Base-by-base conservation (phyloP, 2,888 invertebrate genomes). In the Spilosoma lubricipeda region DNA sequence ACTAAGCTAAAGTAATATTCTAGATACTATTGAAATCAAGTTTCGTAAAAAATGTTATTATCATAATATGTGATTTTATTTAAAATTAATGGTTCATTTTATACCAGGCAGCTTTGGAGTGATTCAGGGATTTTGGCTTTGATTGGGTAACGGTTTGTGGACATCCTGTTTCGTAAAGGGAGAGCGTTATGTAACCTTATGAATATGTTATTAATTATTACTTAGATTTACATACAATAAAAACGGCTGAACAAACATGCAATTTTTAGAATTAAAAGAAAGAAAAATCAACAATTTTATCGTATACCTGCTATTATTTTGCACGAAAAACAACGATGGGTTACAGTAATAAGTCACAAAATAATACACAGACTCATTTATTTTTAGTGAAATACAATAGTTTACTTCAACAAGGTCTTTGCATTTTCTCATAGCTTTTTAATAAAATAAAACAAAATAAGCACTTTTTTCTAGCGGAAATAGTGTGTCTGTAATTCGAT, bases 211-310 rank as follows among this genome's bases (percentile, higher is more conserved):
- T 39, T 39, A 45, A 45, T 18, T 45, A 7, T 45, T 45, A 11
- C 67, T 45, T 20, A 45, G 27, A n/a, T n/a, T 45, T 27, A 67
- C 4, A 3, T n/a, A 7, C 42, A 30, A 45, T 67, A 27, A 20
- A 2, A 67, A 18, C 45, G 5, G 15, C 1, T 27, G 20, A 64
- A 48, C 0, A 7, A 65, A 65, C 23, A 45, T 30, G 30, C 13
- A 15, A 36, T 15, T 36, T 70, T 74, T 65, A 74, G 70, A 80
- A 73, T 69, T 77, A 79, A 70, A 27, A 39, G 65, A 64, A 30
- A 72, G 73, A 81, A 75, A 79, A 75, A 2, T 82, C 73, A 68
- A 73, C 77, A 74, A 72, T 77, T 74, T 77, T 36, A n/a, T n/a
- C n/a, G n/a, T n/a, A n/a, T n/a, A n/a, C n/a, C 13, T 9, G 4